These are phyloP conservation scores for Isoperla grammatica DNA, from an alignment of 2,888 invertebrate species.

Conservation along the genomic window DNA sequence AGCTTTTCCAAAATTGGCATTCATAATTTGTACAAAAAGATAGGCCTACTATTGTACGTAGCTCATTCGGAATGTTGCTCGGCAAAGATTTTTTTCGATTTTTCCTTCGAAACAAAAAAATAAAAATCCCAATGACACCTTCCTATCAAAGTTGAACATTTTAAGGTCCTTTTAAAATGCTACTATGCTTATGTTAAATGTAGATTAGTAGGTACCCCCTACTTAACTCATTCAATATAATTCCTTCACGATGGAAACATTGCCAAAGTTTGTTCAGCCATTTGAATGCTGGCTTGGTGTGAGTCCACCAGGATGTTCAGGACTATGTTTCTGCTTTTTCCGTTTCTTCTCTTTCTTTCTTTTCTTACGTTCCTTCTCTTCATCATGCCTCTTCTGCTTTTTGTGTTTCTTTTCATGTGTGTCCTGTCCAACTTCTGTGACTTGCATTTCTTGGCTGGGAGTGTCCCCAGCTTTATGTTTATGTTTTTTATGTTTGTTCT, in stretches of 20 bases:
- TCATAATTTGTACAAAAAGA: too few relatives aligned
- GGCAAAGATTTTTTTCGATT: too few relatives aligned
- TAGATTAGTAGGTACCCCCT: not conserved
- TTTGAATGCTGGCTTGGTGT: conserved; percentile 55
- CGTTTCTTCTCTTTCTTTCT: conserved; percentile 93
- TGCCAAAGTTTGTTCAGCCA: not conserved
- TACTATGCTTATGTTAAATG: not conserved
- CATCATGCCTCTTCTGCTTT: conserved; percentile 89
- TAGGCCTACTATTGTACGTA: too few relatives aligned
- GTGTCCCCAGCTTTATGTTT: conserved; percentile 84
- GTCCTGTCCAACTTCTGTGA: conserved; percentile 54
- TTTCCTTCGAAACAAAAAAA: too few relatives aligned
- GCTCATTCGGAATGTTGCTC: too few relatives aligned
- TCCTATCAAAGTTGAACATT: not conserved
- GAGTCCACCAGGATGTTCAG: conserved; percentile 69
- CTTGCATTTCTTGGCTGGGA: conserved; percentile 66
- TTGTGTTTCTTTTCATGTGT: conserved; percentile 94
- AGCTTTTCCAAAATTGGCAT: too few relatives aligned
- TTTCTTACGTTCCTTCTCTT: conserved; percentile 89
- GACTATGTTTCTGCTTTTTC: conserved; percentile 91
- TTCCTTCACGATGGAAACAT: too few relatives aligned
- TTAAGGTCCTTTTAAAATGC: not conserved
- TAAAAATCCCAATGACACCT: too few relatives aligned
- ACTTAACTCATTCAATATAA: not conserved
- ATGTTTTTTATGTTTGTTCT: conserved; percentile 93